Conservation (phyloP, 2,888 invertebrate genomes). For the Tenthredo notha region DNA sequence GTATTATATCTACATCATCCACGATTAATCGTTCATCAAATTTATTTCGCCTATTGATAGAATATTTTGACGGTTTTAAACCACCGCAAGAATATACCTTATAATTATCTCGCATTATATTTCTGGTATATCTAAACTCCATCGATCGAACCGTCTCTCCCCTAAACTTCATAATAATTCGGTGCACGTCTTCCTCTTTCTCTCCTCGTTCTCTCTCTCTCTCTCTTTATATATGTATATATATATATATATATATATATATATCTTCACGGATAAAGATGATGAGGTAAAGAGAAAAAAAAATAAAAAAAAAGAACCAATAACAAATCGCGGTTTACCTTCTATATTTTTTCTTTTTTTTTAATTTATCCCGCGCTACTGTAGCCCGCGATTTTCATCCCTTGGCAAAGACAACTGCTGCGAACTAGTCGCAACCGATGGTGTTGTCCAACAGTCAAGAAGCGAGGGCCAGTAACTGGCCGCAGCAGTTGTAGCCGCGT, state of each 20-base stretch:
- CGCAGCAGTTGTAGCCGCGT: conserved; percentile 69
- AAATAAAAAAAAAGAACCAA: conserved; percentile 12
- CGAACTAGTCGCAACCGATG: conserved; percentile 70
- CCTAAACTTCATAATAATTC: conserved; percentile 12
- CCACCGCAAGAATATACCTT: background rate
- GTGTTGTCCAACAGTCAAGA: conserved; percentile 74
- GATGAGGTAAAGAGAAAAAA: background rate
- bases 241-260: background rate
- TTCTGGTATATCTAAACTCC: background rate
- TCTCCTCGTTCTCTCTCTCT: background rate
- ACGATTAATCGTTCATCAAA: background rate
- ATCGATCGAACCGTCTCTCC: conserved; percentile 20
- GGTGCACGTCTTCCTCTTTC: background rate
- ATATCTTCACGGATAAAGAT: background rate
- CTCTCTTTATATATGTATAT: background rate
- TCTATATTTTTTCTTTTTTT: background rate
- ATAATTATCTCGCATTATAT: background rate
- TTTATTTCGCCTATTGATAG: background rate
- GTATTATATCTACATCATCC: conserved; percentile 4
- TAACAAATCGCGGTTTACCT: background rate
- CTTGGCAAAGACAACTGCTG: conserved; percentile 71
- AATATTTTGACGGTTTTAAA: background rate
- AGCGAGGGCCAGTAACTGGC: conserved; percentile 75
- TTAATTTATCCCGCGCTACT: conserved; percentile 3
- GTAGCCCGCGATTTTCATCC: conserved; percentile 70